Percentiles rank a stretch among this genome's conserved stretches.
Conservation (phyloP, 2,797 vertebrate genomes). For the Xyrichtys novacula region DNA sequence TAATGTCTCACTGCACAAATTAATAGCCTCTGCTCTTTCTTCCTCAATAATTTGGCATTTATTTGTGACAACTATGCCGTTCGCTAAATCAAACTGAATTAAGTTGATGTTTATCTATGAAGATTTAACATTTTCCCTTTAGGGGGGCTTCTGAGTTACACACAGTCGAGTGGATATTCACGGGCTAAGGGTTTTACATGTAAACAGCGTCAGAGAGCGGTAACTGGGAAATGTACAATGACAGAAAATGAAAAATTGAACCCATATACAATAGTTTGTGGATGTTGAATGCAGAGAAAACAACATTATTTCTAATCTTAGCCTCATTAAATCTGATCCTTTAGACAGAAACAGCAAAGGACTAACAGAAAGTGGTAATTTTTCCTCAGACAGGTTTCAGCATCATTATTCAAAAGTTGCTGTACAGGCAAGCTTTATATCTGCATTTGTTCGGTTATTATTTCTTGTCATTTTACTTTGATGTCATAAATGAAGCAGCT, state of each 20-base stretch:
- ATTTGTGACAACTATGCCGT: background rate
- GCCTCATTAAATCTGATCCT: background rate
- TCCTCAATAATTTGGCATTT: conserved; percentile 1
- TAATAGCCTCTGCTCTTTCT: background rate
- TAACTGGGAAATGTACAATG: background rate
- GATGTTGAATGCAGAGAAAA: background rate
- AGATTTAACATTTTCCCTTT: conserved; percentile 4
- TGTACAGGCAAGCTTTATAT: too few relatives aligned
- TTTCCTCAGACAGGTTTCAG: background rate
- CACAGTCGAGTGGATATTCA: background rate
- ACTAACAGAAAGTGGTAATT: background rate
- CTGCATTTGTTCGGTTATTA: too few relatives aligned
- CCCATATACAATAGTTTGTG: background rate
- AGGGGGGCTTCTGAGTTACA: background rate
- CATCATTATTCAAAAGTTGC: background rate
- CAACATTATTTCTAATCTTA: background rate
- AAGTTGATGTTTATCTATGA: background rate
- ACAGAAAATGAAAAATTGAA: background rate
- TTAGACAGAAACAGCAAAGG: conserved; percentile 8
- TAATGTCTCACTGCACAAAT: conserved; percentile 2
- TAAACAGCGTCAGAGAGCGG: conserved; percentile 5
- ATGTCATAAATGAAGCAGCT: background rate
- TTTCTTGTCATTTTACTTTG: background rate
- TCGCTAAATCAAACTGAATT: conserved; percentile 14
- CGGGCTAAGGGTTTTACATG: conserved; percentile 3